Percentiles rank a stretch among this genome's conserved stretches.
Evolutionary conservation across 2,797 vertebrate genomes (phyloP).

Genomic region (Borostomias antarcticus): DNA sequence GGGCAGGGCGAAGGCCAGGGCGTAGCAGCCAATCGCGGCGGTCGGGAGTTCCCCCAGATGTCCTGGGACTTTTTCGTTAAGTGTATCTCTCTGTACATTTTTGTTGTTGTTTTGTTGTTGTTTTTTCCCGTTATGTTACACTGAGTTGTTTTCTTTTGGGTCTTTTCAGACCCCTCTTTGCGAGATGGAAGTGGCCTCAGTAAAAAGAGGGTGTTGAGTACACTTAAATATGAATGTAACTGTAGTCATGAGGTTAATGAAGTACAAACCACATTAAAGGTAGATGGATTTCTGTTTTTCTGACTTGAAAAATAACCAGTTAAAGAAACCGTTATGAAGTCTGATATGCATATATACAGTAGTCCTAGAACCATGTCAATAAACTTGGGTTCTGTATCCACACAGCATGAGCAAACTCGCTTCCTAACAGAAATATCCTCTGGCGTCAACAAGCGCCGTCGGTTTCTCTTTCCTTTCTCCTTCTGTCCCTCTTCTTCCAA

Average conservation of each 20-base stretch:
- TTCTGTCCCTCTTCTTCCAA: constrained; percentile 50
- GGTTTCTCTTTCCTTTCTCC: constrained; percentile 44
- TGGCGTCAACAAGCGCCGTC: constrained; percentile 60
- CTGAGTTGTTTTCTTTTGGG: too few relatives aligned
- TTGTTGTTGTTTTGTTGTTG: constrained; percentile 69
- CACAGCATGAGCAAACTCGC: constrained; percentile 82
- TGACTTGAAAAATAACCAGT: constrained; percentile 80
- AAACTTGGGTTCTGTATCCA: constrained; percentile 84
- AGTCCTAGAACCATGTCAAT: constrained; percentile 83
- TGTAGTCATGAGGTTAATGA: constrained; percentile 83
- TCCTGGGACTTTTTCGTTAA: constrained; percentile 65
- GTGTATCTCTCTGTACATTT: constrained; percentile 58
- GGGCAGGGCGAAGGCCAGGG: constrained; percentile 67
- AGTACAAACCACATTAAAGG: constrained; percentile 77
- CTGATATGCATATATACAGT: constrained; percentile 84
- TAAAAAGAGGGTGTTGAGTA: constrained; percentile 66
- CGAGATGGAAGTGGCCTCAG: constrained; percentile 73
- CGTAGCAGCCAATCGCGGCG: constrained; percentile 64
- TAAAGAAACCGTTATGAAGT: constrained; percentile 77
- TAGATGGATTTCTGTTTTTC: constrained; percentile 72
- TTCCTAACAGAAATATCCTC: constrained; percentile 78
- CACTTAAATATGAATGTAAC: constrained; percentile 84
- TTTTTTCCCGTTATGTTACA: constrained; percentile 65
- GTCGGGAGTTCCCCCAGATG: constrained; percentile 60
- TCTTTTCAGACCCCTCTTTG: constrained; percentile 71